Evolutionary conservation across 2,888 invertebrate genomes (phyloP).

Genomic region (Marronus borbonicus): DNA sequence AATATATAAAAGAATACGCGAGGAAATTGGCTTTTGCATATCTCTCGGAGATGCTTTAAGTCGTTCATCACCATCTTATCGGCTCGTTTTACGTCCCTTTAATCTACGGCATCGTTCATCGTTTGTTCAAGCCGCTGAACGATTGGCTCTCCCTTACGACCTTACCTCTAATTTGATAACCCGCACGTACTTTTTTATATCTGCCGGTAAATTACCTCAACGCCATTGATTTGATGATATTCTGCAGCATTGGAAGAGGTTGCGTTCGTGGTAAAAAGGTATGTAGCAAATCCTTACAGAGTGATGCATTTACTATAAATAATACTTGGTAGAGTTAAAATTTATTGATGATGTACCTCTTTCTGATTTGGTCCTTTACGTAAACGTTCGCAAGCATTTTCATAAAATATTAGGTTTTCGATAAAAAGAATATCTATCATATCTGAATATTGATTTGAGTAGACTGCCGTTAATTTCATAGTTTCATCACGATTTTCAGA

Average conservation of each 20-base stretch:
- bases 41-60: conserved; percentile 49
- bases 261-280: neutral
- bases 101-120: conserved; percentile 57
- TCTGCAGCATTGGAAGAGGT: conserved; percentile 4
- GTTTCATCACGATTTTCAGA: no score
- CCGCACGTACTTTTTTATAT: conserved; percentile 25
- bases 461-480: no score
- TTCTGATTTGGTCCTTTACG: no score
- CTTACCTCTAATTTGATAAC: conserved; percentile 50
- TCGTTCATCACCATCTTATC: conserved; percentile 59
- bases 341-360: no score
- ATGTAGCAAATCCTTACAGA: no score
- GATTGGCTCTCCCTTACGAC: conserved; percentile 48
- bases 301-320: no score
- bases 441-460: no score
- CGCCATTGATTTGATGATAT: conserved; percentile 39
- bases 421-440: no score
- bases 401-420: no score
- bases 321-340: no score
- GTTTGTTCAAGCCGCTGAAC: conserved; percentile 55
- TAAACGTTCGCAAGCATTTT: no score
- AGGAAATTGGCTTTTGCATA: conserved; percentile 50
- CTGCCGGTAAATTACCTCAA: conserved; percentile 40
- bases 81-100: conserved; percentile 55
- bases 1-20: conserved; percentile 48